Base-by-base conservation (phyloP, 1,140 invertebrate genomes). In the Brachionus angularis region DNA sequence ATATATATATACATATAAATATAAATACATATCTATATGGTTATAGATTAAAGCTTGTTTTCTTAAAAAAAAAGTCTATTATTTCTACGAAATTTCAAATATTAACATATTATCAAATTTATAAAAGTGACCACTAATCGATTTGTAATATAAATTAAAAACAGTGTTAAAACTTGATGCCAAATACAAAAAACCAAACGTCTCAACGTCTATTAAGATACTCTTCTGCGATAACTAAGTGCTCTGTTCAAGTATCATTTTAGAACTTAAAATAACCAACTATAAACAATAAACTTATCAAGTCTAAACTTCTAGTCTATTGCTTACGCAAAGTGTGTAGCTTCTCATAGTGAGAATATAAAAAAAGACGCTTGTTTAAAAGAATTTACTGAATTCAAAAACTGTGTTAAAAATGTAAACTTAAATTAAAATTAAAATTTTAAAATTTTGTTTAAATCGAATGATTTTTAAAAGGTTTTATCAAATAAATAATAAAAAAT, bases 341-440 rank as follows among this genome's bases (percentile, higher is more conserved):
- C 33, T n/a, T 42, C 36, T 23, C 10, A 52, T n/a, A 53, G 21
- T 39, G 67, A 70, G 14, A 49, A 31, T 39, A 27, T 70, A 34
- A 29, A 70, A 50, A 52, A 52, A 70, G 47, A 70, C 46, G 14
- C 47, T 25, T 70, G 67, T 52, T 39, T 47, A 53, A 70, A 70
- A 70, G 47, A 70, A 53, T 70, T 70, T 46, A 36, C 14, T 23
- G 46, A 50, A 39, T 50, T 70, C 4, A 70, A 53, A 52, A 46
- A 50, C 16, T 70, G 67, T 36, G 46, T 70, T 7, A 42, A 53
- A 50, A 50, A 70, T 50, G 67, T 47, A 55, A 16, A 29, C 34
- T 3, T 23, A 42, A n/a, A 25, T 8, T 16, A 42, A 61, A 27
- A 61, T 42, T 25, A 36, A 34, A 34, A n/a, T 25, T 42, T 16